A percentile compares a stretch with the other conserved stretches of the same genome.
These are phyloP conservation scores for Xylocopa sonorina DNA, from an alignment of 1,140 invertebrate species.

Conservation along the genomic window DNA sequence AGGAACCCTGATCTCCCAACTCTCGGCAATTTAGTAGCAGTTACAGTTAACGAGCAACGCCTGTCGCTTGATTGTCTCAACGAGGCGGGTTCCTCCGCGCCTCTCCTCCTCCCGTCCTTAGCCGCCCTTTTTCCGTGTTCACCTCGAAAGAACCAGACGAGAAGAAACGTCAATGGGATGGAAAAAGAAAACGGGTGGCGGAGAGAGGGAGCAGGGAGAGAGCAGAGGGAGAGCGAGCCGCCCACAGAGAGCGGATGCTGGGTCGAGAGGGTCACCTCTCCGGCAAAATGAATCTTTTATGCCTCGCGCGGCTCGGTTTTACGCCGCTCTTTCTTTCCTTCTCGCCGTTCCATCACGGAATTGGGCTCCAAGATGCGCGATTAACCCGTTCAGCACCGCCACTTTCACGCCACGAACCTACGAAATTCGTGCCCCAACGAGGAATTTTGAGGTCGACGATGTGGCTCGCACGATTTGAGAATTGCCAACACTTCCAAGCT, in stretches of 20 bases:
- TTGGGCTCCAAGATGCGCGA: conserved; percentile 21
- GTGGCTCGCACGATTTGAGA: no score
- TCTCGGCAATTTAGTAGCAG: conserved; percentile 63
- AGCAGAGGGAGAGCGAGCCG: conserved; percentile 29
- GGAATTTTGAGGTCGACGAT: no score
- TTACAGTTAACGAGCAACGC: conserved; percentile 50
- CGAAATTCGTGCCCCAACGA: neutral
- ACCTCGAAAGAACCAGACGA: conserved; percentile 26
- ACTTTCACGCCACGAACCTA: neutral
- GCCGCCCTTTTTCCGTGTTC: conserved; percentile 27
- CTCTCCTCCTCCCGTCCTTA: no score
- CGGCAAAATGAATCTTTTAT: conserved; percentile 69
- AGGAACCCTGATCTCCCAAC: conserved; percentile 41
- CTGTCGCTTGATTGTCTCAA: conserved; percentile 61
- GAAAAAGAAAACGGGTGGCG: conserved; percentile 27
- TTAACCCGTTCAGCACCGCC: conserved; percentile 21
- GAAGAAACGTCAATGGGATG: conserved; percentile 13
- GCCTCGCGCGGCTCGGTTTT: conserved; percentile 56
- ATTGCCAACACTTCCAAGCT: no score
- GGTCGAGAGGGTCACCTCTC: conserved; percentile 68
- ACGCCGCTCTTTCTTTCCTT: conserved; percentile 45
- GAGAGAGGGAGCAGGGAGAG: conserved; percentile 5
- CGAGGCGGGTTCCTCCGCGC: conserved; percentile 39
- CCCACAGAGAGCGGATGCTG: conserved; percentile 68
- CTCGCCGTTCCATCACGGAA: conserved; percentile 24